Evolutionary conservation across 2,113 vertebrate species (phyloP).

Genomic region (Vireo altiloquus): DNA sequence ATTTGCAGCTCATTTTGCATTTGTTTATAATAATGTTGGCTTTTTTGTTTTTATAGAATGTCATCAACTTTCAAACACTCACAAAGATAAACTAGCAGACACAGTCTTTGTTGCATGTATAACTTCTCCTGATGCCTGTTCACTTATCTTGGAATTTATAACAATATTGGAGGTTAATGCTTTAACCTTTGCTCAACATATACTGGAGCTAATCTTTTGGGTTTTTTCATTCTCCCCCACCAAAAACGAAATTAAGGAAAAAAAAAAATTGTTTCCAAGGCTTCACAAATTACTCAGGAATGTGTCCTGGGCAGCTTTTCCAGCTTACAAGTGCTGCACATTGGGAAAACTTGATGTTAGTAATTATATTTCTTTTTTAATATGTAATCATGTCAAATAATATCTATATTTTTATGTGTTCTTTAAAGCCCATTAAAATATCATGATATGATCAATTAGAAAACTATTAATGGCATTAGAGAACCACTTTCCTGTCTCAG

Average conservation of each 20-base stretch:
- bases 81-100: not conserved
- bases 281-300: not conserved
- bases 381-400: not conserved
- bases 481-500: not conserved
- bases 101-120: not conserved
- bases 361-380: not conserved
- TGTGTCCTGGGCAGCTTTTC: not conserved
- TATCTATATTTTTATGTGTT: not conserved
- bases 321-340: not conserved
- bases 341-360: not conserved
- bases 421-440: not conserved
- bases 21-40: not conserved
- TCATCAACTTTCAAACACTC: conserved; percentile 32
- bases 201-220: not conserved
- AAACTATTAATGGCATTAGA: not conserved
- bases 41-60: conserved; percentile 30
- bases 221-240: not conserved
- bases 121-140: conserved; percentile 1
- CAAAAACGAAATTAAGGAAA: not conserved
- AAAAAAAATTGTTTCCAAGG: not conserved
- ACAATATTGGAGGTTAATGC: not conserved
- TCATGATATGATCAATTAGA: not conserved
- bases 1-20: conserved; percentile 17
- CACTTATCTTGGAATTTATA: conserved; percentile 21
- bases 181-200: not conserved